These are phyloP conservation scores for Sternotherus odoratus DNA, from an alignment of 2,797 vertebrate species.

Conservation along the genomic window DNA sequence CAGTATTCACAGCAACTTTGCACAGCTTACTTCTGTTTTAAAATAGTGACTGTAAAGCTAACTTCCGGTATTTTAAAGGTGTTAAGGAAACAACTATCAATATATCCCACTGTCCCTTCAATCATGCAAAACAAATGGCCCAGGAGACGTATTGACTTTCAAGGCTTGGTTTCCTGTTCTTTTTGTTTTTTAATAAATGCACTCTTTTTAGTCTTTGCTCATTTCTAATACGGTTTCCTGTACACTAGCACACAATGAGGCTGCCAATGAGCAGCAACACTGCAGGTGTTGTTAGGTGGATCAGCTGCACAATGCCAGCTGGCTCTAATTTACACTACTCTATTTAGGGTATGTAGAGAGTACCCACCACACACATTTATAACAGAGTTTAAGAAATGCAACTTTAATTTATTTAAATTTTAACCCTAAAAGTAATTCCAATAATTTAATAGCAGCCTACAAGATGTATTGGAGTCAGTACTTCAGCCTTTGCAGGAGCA, in stretches of 20 bases:
- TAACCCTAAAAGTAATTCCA: background rate
- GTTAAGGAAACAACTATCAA: constrained; percentile 18
- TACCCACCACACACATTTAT: background rate
- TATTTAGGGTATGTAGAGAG: background rate
- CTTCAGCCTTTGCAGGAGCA: constrained; percentile 15
- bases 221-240: background rate
- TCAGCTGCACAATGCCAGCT: background rate
- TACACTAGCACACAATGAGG: background rate
- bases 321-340: background rate
- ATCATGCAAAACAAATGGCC: background rate
- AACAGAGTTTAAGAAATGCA: background rate
- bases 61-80: constrained; percentile 31
- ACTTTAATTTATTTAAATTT: background rate
- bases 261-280: background rate
- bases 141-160: constrained; percentile 49
- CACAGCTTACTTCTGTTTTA: background rate
- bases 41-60: constrained; percentile 17
- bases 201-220: background rate
- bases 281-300: background rate
- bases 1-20: background rate
- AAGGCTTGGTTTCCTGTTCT: constrained; percentile 12
- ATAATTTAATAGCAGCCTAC: background rate
- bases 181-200: constrained; percentile 19
- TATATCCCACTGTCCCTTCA: constrained; percentile 26
- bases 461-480: background rate